Evolutionary conservation across 1,140 invertebrate genomes (phyloP).

Genomic region (Octopus sinensis): DNA sequence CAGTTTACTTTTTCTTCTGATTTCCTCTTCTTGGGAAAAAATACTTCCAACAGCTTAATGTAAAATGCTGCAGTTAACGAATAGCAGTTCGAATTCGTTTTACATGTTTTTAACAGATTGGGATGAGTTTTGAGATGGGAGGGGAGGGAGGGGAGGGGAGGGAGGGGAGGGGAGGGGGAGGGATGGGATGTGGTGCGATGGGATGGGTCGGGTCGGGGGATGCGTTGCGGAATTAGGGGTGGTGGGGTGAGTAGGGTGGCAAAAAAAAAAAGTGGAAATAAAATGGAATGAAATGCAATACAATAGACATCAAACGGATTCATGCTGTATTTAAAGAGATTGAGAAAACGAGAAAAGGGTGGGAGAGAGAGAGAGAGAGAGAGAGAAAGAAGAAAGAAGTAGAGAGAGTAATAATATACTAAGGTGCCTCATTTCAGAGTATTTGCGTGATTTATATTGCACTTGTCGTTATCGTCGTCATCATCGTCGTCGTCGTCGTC

Average conservation of each 20-base stretch:
- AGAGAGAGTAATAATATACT: background rate
- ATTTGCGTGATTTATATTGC: no score
- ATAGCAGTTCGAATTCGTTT: no score
- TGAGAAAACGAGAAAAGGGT: background rate
- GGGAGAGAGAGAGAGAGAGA: constrained; percentile 47
- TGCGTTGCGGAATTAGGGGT: background rate
- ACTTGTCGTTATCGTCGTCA: constrained; percentile 24
- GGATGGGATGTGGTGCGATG: background rate
- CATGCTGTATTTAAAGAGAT: background rate
- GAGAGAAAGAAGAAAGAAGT: constrained; percentile 36
- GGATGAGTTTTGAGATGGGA: background rate
- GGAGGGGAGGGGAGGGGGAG: background rate
- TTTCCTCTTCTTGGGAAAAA: no score
- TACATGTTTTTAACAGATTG: no score
- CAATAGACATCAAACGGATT: background rate
- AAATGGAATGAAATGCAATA: background rate
- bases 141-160: background rate
- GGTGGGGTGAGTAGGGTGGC: background rate
- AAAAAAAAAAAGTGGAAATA: background rate
- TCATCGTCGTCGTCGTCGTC: background rate
- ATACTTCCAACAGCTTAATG: no score
- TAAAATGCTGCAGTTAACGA: no score
- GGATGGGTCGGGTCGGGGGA: background rate
- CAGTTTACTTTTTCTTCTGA: no score
- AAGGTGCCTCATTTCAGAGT: no score